A percentile compares a stretch with the other conserved stretches of the same genome.
Conservation (phyloP, 2,113 vertebrate species). For the Embiotoca jacksoni region DNA sequence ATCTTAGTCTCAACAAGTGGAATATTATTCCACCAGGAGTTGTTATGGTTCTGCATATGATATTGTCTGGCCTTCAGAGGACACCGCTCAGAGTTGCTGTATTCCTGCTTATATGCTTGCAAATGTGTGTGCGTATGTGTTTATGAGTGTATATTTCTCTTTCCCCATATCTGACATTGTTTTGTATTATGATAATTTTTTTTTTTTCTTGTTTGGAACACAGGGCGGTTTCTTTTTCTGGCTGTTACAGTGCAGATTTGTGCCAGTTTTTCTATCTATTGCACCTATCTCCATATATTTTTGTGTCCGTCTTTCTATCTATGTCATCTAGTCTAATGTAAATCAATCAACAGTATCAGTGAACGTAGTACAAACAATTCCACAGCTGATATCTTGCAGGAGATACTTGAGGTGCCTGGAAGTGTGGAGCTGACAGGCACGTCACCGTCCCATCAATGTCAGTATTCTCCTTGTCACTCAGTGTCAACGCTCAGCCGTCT, state of each 20-base stretch:
- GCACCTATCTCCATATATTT: no score
- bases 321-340: background rate
- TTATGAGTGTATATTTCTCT: conserved; percentile 1
- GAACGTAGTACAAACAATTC: background rate
- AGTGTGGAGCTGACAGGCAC: conserved; percentile 38
- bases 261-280: no score
- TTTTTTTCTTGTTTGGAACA: conserved; percentile 28
- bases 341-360: conserved; percentile 7
- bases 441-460: conserved; percentile 53
- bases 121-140: conserved; percentile 7
- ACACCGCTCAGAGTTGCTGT: background rate
- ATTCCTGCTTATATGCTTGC: background rate
- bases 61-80: conserved; percentile 10
- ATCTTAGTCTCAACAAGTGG: conserved; percentile 21
- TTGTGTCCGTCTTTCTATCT: background rate
- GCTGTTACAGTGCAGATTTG: no score
- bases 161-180: background rate
- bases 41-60: conserved; percentile 33
- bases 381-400: conserved; percentile 15
- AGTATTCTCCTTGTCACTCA: conserved; percentile 58
- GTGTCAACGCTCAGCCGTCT: conserved; percentile 2
- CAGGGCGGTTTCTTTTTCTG: no score
- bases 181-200: conserved; percentile 36
- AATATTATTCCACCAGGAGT: conserved; percentile 3
- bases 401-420: conserved; percentile 16